phyloP scores from a whole-genome alignment of 2,888 invertebrate genomes.

The Caradrina clavipalpis region DNA sequence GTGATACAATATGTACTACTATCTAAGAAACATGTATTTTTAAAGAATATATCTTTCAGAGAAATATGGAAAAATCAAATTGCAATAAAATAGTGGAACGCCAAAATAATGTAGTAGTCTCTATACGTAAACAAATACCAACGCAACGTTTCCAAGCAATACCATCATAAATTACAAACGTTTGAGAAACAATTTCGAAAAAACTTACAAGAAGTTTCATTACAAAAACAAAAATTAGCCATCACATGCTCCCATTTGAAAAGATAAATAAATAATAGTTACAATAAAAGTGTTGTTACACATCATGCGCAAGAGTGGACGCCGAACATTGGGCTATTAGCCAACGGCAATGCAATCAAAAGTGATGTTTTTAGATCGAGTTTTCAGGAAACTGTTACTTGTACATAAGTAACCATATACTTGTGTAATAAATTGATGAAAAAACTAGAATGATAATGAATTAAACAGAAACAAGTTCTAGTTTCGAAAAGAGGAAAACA shows the following conservation, averaged over 20 bases:
- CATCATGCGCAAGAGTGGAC: slow-evolving; percentile 8
- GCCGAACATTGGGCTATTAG: slow-evolving; percentile 5
- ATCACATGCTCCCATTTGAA: neutral
- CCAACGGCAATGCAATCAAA: slow-evolving; percentile 27
- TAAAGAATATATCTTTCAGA: neutral
- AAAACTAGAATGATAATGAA: too few species aligned
- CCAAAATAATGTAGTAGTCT: too few species aligned
- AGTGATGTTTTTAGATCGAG: neutral
- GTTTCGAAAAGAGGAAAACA: too few species aligned
- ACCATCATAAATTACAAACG: neutral
- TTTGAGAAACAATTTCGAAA: neutral
- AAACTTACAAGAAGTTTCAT: neutral
- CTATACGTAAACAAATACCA: neutral
- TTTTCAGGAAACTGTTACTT: neutral
- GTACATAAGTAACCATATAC: neutral
- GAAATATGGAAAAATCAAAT: neutral
- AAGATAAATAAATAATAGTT: slow-evolving; percentile 5
- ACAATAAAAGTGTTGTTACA: slow-evolving; percentile 17
- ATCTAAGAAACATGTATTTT: neutral
- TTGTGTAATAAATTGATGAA: neutral
- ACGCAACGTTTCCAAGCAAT: neutral
- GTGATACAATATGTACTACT: neutral
- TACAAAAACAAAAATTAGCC: slow-evolving; percentile 1
- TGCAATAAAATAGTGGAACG: neutral
- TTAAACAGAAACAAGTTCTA: too few species aligned